Evolutionary conservation across 1,140 invertebrate genomes (phyloP).

Genomic region (Zeugodacus cucurbitae): DNA sequence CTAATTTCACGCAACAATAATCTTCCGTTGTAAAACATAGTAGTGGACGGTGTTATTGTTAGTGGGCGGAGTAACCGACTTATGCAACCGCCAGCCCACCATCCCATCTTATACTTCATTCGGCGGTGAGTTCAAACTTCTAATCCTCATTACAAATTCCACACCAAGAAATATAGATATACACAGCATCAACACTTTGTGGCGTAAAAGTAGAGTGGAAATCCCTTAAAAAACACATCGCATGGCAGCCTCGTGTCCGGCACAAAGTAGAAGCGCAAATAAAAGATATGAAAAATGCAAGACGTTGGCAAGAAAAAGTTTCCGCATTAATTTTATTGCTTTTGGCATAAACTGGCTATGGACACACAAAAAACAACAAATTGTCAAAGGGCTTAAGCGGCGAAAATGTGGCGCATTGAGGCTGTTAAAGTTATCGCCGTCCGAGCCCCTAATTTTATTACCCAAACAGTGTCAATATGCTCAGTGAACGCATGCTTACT

Average conservation of each 20-base stretch:
- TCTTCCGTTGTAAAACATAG: neutral
- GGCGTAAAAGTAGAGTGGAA: neutral
- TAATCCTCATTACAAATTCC: constrained; percentile 6
- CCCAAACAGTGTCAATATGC: neutral
- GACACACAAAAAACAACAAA: neutral
- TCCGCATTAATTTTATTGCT: constrained; percentile 13
- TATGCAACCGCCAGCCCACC: no score
- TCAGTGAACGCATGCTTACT: neutral
- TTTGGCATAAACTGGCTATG: neutral
- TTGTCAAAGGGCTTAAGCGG: neutral
- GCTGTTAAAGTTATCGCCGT: neutral
- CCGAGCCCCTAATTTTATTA: neutral
- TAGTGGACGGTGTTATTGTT: neutral
- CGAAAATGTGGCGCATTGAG: neutral
- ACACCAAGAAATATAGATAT: neutral
- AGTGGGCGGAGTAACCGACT: neutral
- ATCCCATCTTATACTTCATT: no score
- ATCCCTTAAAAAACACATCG: neutral
- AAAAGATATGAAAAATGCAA: neutral
- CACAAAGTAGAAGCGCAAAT: neutral
- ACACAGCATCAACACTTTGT: neutral
- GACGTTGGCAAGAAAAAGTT: neutral
- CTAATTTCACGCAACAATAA: constrained; percentile 13
- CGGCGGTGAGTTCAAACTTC: neutral
- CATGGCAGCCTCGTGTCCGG: neutral